phyloP scores from a whole-genome alignment of 2,797 vertebrate genomes.

The Pipistrellus pygmaeus region DNA sequence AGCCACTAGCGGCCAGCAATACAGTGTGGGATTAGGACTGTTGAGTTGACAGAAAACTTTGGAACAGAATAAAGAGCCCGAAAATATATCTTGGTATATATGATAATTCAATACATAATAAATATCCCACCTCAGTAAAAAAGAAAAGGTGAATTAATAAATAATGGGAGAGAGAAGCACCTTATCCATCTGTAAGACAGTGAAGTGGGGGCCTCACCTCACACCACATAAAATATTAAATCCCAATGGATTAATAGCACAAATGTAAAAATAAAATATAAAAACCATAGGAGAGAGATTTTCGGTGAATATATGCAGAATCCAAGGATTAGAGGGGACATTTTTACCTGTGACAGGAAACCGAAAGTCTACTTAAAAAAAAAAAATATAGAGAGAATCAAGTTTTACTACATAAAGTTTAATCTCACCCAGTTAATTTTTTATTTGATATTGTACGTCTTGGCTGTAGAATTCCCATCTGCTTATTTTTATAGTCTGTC shows the following conservation, averaged over 20 bases:
- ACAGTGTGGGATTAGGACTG: background rate
- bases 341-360: slow-evolving; percentile 26
- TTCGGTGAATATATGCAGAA: background rate
- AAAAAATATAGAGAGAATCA: background rate
- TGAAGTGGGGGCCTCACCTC: background rate
- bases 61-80: slow-evolving; percentile 28
- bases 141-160: slow-evolving; percentile 28
- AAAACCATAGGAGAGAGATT: background rate
- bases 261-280: slow-evolving; percentile 34
- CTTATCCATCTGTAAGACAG: slow-evolving; percentile 30
- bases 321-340: background rate
- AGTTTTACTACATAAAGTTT: slow-evolving; percentile 29
- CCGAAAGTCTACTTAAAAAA: background rate
- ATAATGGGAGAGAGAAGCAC: background rate
- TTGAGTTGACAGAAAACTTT: background rate
- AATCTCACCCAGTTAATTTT: slow-evolving; percentile 39
- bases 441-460: slow-evolving; percentile 25
- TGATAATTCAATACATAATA: slow-evolving; percentile 38
- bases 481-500: background rate
- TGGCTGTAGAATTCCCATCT: background rate
- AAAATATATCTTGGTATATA: background rate
- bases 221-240: slow-evolving; percentile 22
- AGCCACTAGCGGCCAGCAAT: background rate
- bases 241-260: background rate
- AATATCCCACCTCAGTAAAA: background rate